These are phyloP conservation scores for Azemiops feae DNA, from an alignment of 2,113 vertebrate species.

Conservation along the genomic window DNA sequence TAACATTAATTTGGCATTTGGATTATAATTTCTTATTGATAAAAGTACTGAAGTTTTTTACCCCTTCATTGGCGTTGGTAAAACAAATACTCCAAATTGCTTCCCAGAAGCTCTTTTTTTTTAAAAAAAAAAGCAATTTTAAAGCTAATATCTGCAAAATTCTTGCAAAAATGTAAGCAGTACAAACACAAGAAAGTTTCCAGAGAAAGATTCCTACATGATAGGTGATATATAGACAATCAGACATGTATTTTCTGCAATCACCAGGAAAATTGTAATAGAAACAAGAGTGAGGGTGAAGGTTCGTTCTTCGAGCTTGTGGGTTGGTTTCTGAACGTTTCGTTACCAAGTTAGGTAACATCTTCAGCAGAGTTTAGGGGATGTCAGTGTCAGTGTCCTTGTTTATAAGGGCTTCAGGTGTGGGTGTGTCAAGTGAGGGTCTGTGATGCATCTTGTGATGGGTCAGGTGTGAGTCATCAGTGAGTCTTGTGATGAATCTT, in stretches of 20 bases:
- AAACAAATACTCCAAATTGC: neutral
- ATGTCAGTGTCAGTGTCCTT: too few species aligned
- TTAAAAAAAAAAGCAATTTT: neutral
- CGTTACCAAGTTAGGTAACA: too few species aligned
- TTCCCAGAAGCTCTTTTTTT: neutral
- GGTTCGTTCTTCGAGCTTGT: too few species aligned
- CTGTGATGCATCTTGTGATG: too few species aligned
- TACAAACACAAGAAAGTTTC: neutral
- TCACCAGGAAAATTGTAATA: neutral
- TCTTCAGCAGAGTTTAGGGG: too few species aligned
- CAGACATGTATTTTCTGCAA: neutral
- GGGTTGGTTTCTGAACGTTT: too few species aligned
- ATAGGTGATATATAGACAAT: neutral
- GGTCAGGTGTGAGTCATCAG: too few species aligned
- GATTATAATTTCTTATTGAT: neutral
- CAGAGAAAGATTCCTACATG: neutral
- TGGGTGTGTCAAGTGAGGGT: too few species aligned
- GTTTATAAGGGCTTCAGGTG: too few species aligned
- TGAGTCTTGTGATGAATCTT: too few species aligned
- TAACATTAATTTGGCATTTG: neutral
- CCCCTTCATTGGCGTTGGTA: conserved; percentile 24
- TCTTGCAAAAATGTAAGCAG: neutral
- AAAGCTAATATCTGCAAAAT: neutral
- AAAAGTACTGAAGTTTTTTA: conserved; percentile 26
- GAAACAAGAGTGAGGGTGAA: neutral